Evolutionary conservation across 2,797 vertebrate genomes (phyloP).

Genomic region (Peromyscus nudipes): DNA sequence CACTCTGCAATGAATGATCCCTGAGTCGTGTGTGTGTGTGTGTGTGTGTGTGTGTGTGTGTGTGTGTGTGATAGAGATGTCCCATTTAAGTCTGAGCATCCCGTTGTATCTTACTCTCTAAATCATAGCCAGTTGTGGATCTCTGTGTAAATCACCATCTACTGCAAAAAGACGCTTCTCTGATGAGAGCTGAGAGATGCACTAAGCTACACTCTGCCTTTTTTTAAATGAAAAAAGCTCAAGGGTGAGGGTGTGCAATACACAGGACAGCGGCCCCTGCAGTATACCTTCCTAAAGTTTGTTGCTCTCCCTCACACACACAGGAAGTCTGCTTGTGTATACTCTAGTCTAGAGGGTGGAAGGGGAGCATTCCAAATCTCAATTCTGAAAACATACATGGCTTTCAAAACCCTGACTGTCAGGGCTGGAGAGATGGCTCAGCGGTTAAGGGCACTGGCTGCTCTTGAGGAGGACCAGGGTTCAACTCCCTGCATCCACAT

Average conservation of each 20-base stretch:
- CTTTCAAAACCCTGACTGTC: background rate
- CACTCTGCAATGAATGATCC: background rate
- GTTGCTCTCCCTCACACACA: too few species aligned
- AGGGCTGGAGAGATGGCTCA: background rate
- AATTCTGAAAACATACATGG: background rate
- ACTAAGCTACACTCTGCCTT: background rate
- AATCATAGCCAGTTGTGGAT: background rate
- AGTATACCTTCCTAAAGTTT: background rate
- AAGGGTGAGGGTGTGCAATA: background rate
- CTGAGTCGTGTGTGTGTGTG: background rate
- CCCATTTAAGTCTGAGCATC: background rate
- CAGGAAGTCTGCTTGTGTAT: accelerated
- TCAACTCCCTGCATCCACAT: background rate
- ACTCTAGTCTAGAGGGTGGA: background rate
- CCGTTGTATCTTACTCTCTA: background rate
- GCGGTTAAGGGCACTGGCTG: background rate
- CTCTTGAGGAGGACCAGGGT: background rate
- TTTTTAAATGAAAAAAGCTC: background rate
- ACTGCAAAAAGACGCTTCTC: background rate
- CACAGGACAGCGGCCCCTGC: accelerated
- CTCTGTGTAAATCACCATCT: background rate
- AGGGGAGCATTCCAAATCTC: background rate
- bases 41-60: background rate
- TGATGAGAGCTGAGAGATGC: background rate
- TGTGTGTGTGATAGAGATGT: too few species aligned